Evolutionary conservation across 2,797 vertebrate genomes (phyloP).

Genomic region (Notoglanidium macrostoma): DNA sequence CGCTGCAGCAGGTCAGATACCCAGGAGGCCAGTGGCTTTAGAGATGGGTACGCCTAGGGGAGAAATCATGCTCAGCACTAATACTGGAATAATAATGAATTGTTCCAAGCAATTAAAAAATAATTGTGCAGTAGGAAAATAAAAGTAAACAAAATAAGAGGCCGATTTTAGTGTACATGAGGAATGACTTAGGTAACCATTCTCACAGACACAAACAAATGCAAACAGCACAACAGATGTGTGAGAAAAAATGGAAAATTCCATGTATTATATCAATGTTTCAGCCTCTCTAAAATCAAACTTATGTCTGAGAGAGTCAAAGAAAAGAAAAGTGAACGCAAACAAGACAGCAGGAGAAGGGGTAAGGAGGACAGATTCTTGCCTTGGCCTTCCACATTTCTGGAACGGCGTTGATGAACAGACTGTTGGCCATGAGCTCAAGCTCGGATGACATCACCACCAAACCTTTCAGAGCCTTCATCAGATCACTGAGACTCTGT

Average conservation of each 20-base stretch:
- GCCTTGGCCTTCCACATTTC: constrained; percentile 87
- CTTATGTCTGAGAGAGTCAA: background rate
- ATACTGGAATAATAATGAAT: background rate
- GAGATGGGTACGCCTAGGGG: constrained; percentile 83
- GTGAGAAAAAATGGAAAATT: background rate
- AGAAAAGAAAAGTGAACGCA: background rate
- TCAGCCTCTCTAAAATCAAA: background rate
- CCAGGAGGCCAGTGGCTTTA: constrained; percentile 90
- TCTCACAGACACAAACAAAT: background rate
- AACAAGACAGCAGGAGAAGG: background rate
- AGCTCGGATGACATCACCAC: constrained; percentile 90
- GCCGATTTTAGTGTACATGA: background rate
- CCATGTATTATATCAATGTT: background rate
- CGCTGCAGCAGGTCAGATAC: constrained; percentile 84
- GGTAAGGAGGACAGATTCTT: constrained; percentile 51
- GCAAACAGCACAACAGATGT: background rate
- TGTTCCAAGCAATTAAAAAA: background rate
- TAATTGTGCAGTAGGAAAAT: background rate
- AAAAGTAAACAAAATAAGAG: background rate
- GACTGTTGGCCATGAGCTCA: constrained; percentile 86
- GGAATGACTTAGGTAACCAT: background rate
- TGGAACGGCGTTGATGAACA: constrained; percentile 87
- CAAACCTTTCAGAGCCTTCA: constrained; percentile 88
- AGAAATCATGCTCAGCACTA: background rate
- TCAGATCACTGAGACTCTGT: constrained; percentile 79